Evolutionary conservation across 2,113 vertebrate genomes (phyloP).

Genomic region (Seriola quinqueradiata): DNA sequence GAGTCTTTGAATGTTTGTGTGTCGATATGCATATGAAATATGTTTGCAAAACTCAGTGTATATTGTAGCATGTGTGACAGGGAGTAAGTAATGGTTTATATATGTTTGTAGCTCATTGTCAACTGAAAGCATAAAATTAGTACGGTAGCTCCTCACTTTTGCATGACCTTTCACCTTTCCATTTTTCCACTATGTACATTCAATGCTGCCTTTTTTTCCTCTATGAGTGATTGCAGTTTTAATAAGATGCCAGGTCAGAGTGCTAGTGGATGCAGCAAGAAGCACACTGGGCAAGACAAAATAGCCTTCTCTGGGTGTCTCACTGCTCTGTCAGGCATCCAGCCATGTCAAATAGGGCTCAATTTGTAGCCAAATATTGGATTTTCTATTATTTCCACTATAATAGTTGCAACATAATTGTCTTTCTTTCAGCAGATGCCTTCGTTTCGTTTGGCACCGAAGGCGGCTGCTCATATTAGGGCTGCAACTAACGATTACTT

Average conservation of each 20-base stretch:
- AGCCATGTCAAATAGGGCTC: constrained; percentile 47
- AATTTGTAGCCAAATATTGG: constrained; percentile 45
- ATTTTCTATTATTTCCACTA: constrained; percentile 56
- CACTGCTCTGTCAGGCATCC: constrained; percentile 31
- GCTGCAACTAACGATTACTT: constrained; percentile 14
- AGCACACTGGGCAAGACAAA: constrained; percentile 39
- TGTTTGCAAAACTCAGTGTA: constrained; percentile 47
- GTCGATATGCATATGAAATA: constrained; percentile 44
- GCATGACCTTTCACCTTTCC: constrained; percentile 48
- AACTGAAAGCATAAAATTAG: constrained; percentile 55
- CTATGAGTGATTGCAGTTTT: constrained; percentile 44
- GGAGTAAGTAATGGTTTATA: constrained; percentile 42
- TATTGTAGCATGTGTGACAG: constrained; percentile 24
- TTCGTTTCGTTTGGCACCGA: constrained; percentile 28
- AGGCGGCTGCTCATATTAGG: background rate
- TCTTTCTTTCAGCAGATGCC: constrained; percentile 19
- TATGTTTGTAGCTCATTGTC: constrained; percentile 38
- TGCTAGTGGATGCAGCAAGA: constrained; percentile 24
- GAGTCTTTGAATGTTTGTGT: constrained; percentile 27
- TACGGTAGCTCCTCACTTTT: constrained; percentile 35
- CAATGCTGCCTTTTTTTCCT: constrained; percentile 1
- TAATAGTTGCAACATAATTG: constrained; percentile 29
- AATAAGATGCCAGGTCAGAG: constrained; percentile 51
- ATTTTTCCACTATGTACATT: constrained; percentile 56
- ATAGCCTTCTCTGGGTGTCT: constrained; percentile 35